A percentile compares a stretch with the other conserved stretches of the same genome.
phyloP scores from a whole-genome alignment of 2,797 vertebrate species.

The Euthynnus affinis region DNA sequence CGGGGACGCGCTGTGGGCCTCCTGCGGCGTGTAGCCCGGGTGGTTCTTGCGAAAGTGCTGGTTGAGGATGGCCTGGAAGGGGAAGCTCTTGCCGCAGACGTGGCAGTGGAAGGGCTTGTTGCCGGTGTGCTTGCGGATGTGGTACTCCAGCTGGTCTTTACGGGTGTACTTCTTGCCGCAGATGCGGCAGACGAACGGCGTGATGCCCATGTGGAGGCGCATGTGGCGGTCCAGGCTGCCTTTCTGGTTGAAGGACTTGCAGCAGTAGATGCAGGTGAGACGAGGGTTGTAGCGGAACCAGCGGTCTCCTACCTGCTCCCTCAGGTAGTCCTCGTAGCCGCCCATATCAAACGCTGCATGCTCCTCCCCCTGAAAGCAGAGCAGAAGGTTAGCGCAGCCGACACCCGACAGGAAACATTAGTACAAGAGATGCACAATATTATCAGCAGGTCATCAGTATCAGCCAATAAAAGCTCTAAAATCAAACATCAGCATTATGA shows the following conservation, averaged over 20 bases:
- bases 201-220: slow-evolving; percentile 99
- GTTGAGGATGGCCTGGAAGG: slow-evolving; percentile 99
- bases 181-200: slow-evolving; percentile 96
- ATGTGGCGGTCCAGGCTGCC: slow-evolving; percentile 98
- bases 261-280: slow-evolving; percentile 98
- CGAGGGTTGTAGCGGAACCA: slow-evolving; percentile 99
- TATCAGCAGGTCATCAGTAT: too few relatives aligned
- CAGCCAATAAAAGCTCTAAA: too few relatives aligned
- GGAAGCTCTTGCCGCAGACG: slow-evolving; percentile 98
- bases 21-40: slow-evolving; percentile 93
- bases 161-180: slow-evolving; percentile 99
- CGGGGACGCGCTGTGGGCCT: slow-evolving; percentile 95
- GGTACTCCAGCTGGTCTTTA: slow-evolving; percentile 99
- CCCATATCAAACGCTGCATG: slow-evolving; percentile 92
- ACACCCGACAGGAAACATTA: neutral
- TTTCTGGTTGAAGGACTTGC: slow-evolving; percentile 99
- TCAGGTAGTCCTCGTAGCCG: slow-evolving; percentile 96
- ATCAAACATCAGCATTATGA: too few relatives aligned
- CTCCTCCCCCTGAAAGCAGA: slow-evolving; percentile 90
- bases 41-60: slow-evolving; percentile 99
- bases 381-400: neutral
- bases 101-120: slow-evolving; percentile 99
- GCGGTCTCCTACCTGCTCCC: slow-evolving; percentile 97
- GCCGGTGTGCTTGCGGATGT: slow-evolving; percentile 99
- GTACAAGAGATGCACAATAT: too few relatives aligned